Evolutionary conservation across 2,797 vertebrate species (phyloP).

Genomic region (Poecilia wingei): DNA sequence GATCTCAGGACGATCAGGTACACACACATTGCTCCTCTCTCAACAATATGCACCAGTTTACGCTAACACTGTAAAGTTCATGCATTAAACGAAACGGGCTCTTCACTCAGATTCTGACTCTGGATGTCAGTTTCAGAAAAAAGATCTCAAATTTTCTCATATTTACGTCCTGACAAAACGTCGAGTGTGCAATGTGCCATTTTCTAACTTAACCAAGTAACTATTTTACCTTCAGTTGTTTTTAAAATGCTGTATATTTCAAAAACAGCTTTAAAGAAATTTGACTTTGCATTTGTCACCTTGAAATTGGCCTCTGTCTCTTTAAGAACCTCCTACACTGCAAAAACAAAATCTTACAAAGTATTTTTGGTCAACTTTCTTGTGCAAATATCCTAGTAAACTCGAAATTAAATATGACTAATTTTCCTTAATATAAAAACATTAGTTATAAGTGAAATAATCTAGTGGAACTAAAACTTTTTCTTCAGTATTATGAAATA

Average conservation of each 20-base stretch:
- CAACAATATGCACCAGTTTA: background rate
- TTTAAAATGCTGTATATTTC: background rate
- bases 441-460: too few relatives aligned
- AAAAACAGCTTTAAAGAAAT: background rate
- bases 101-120: background rate
- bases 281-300: background rate
- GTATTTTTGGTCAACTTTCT: too few relatives aligned
- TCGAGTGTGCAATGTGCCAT: background rate
- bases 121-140: background rate
- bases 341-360: too few relatives aligned
- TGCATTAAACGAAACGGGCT: background rate
- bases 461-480: too few relatives aligned
- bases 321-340: background rate
- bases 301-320: background rate
- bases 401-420: too few relatives aligned
- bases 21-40: background rate
- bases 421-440: too few relatives aligned
- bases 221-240: background rate
- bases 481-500: too few relatives aligned
- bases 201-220: too few relatives aligned
- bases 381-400: too few relatives aligned
- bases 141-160: background rate
- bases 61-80: background rate
- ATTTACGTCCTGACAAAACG: background rate
- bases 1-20: constrained; percentile 84